These are phyloP conservation scores for Chelon auratus DNA, from an alignment of 2,797 vertebrate species.

Conservation along the genomic window DNA sequence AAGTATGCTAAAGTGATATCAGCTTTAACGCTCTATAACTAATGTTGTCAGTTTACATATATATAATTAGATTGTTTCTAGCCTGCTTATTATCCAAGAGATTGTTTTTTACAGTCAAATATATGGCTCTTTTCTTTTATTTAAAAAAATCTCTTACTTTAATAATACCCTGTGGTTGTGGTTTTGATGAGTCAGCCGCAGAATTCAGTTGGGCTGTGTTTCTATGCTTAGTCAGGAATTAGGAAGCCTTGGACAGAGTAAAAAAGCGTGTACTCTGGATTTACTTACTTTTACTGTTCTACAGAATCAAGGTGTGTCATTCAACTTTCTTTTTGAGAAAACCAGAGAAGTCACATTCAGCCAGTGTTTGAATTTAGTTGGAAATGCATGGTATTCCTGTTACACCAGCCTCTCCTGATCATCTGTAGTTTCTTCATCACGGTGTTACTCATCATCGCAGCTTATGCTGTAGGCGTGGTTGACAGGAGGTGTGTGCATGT, in stretches of 20 bases:
- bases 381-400: not conserved
- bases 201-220: constrained; percentile 43
- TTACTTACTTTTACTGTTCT: not conserved
- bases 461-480: constrained; percentile 45
- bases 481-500: constrained; percentile 43
- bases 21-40: constrained; percentile 7
- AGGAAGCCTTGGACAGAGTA: constrained; percentile 5
- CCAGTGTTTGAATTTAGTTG: not conserved
- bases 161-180: constrained; percentile 45
- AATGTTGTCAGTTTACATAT: constrained; percentile 16
- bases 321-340: not conserved
- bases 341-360: not conserved
- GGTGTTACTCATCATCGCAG: constrained; percentile 8
- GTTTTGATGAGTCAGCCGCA: constrained; percentile 67
- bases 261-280: constrained; percentile 8
- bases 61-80: not conserved
- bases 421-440: constrained; percentile 8
- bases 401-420: not conserved
- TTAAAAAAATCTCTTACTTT: constrained; percentile 9
- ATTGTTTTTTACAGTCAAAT: no score
- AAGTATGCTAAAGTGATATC: not conserved
- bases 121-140: not conserved
- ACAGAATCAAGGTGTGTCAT: not conserved
- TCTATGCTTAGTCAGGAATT: constrained; percentile 25
- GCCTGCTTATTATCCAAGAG: not conserved